Evolutionary conservation across 2,113 vertebrate genomes (phyloP).

Genomic region (Antechinus flavipes): DNA sequence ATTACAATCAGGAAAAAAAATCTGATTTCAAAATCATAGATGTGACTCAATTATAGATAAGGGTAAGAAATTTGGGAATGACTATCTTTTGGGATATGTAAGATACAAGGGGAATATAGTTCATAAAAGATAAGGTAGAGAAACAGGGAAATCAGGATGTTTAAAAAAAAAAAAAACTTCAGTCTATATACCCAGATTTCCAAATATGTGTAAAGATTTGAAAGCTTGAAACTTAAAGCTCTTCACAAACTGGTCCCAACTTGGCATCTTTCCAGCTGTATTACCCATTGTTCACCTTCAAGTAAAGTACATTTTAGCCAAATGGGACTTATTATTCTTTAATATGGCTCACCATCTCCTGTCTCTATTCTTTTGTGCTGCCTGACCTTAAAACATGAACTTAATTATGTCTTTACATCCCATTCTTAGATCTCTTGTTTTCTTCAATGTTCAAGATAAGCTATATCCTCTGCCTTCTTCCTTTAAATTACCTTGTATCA

Average conservation of each 20-base stretch:
- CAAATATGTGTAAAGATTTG: background rate
- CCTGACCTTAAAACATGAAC: no score
- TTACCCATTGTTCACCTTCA: background rate
- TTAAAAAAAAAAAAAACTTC: background rate
- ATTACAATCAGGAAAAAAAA: background rate
- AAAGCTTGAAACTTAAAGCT: background rate
- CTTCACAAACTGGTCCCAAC: no score
- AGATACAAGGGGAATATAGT: background rate
- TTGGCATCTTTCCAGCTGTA: no score
- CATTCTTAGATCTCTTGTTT: no score
- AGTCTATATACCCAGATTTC: background rate
- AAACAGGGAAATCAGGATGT: background rate
- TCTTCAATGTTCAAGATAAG: no score
- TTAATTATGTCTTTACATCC: no score
- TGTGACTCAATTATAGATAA: background rate
- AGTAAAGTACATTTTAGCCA: background rate
- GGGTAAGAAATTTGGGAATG: background rate
- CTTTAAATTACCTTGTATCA: no score
- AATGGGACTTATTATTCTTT: no score
- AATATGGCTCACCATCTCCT: no score
- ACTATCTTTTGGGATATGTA: background rate
- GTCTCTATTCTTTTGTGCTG: no score
- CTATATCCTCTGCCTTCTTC: no score
- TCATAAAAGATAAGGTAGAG: background rate
- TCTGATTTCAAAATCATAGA: background rate